Conservation (phyloP, 2,797 vertebrate species). For the Helostoma temminkii region DNA sequence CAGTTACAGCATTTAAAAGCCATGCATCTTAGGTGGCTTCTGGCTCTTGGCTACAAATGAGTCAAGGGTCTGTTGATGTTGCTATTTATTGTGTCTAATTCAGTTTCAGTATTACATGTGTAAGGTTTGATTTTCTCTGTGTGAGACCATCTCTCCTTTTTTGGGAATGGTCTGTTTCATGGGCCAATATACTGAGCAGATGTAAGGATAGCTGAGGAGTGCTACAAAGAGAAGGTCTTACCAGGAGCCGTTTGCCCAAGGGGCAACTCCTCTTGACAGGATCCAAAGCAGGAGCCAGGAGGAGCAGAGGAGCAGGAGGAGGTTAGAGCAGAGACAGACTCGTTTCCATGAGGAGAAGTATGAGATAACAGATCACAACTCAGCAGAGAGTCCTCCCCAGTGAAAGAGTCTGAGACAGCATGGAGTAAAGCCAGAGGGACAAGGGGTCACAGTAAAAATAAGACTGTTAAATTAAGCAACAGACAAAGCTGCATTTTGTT, state of each 20-base stretch:
- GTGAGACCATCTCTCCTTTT: slow-evolving; percentile 11
- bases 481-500: slow-evolving; percentile 36
- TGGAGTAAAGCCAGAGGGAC: slow-evolving; percentile 52
- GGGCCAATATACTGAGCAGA: slow-evolving; percentile 9
- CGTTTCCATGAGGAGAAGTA: slow-evolving; percentile 85
- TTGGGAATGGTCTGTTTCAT: slow-evolving; percentile 12
- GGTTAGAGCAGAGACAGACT: slow-evolving; percentile 88
- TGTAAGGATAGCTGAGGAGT: slow-evolving; percentile 6
- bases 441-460: slow-evolving; percentile 34
- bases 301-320: slow-evolving; percentile 86
- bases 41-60: slow-evolving; percentile 42
- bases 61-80: slow-evolving; percentile 58
- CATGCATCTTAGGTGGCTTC: slow-evolving; percentile 57
- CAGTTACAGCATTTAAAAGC: slow-evolving; percentile 55
- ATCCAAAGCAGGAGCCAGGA: slow-evolving; percentile 85
- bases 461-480: slow-evolving; percentile 19
- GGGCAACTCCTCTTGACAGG: slow-evolving; percentile 87
- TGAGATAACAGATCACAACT: slow-evolving; percentile 94
- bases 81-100: slow-evolving; percentile 19
- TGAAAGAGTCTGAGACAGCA: slow-evolving; percentile 89
- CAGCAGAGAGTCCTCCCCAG: slow-evolving; percentile 93
- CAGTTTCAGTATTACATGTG: neutral
- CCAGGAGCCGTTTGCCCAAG: slow-evolving; percentile 88
- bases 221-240: slow-evolving; percentile 79
- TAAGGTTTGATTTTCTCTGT: slow-evolving; percentile 4